Base-by-base conservation (phyloP, 2,113 vertebrate genomes). In the Notiomystis cincta region DNA sequence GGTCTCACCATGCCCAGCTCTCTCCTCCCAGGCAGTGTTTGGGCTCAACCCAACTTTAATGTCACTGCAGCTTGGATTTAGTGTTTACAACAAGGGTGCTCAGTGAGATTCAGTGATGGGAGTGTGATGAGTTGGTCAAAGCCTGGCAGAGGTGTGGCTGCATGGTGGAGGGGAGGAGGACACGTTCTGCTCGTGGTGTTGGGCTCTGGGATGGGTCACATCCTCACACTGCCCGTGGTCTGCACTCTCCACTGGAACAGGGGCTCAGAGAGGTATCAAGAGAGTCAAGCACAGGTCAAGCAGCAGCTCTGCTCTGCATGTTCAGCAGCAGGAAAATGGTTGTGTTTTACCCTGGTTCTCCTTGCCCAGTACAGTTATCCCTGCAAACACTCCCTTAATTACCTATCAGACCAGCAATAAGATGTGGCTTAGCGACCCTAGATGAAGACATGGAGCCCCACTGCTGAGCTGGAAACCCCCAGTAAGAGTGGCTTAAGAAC, bases 401-500 rank as follows among this genome's bases (percentile, higher is more conserved):
- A 69, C 88, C 7, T 65, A 91, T 90, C 95, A 87, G 91, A 75
- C 40, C 24, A 94, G 90, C 78, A 96, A 92, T 44, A 78, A 96
- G 96, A 78, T 78, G 79, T 80, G 80, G 96, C 93, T 97, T 94
- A 95, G 61, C 13, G 11, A 35, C 64, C 72, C 61, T 47, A 45
- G 91, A 82, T 64, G 90, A 96, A 97, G 97, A 97, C 90, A 77
- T 62, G 90, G 73, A 92, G 72, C 94, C 95, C 44, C 90, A 96
- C 71, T 96, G 91, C 93, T 88, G 92, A 92, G 86, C 93, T 93
- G 71, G 82, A 96, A 71, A 89, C 73, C 87, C 89, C 95, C 91
- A 88, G 93, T 96, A 95, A 97, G 97, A 98, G 66, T 60, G 80
- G 71, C 94, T 97, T 97, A 91, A 94, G 94, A 96, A 83, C 93